Evolutionary conservation across 2,797 vertebrate genomes (phyloP), one percentile per base, ranked within the genome.

Genomic region (Ceryle rudis): DNA sequence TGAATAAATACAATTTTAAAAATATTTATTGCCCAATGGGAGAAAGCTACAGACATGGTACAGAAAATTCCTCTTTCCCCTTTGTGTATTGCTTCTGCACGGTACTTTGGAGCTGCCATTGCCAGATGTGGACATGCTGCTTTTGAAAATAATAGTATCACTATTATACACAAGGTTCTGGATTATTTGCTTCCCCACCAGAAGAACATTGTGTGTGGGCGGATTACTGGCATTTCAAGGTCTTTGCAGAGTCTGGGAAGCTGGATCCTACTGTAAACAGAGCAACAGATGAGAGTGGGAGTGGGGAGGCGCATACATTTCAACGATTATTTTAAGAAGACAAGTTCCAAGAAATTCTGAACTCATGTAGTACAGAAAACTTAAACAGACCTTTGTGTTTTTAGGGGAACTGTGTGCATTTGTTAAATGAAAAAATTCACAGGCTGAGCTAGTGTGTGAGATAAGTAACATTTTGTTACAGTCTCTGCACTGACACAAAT

Each of bases 101-200:
- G 4, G 70, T 97, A 49, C 94, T 94, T 75, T 96, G 67, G 86
- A 95, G 74, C 94, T 97, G 78, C 91, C 78, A 44, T 67, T 98
- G 92, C 97, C 97, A 98, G 97, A 98, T 98, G 92, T 98, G 96
- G 97, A 98, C 94, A 98, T 97, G 97, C 93, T 98, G 98, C 97
- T 96, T 95, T 97, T 96, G 97, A 96, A 97, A 98, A 98, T 97
- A 98, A 98, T 97, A 97, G 95, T 97, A 67, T 98, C 77, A 42
- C 91, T 96, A 10, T 98, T 98, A 95, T 97, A 95, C 37, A 92
- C 81, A 95, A 93, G 72, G 74, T 80, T 97, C 90, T 96, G 89
- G 81, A 95, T 97, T 97, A 95, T 97, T 96, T 98, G 83, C 89
- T 97, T 97, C 96, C 90, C 86, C 86, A 93, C 81, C 91, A 93